Evolutionary conservation across 2,797 vertebrate genomes (phyloP), one percentile per base, ranked within the genome.

Genomic region (Salarias fasciatus): DNA sequence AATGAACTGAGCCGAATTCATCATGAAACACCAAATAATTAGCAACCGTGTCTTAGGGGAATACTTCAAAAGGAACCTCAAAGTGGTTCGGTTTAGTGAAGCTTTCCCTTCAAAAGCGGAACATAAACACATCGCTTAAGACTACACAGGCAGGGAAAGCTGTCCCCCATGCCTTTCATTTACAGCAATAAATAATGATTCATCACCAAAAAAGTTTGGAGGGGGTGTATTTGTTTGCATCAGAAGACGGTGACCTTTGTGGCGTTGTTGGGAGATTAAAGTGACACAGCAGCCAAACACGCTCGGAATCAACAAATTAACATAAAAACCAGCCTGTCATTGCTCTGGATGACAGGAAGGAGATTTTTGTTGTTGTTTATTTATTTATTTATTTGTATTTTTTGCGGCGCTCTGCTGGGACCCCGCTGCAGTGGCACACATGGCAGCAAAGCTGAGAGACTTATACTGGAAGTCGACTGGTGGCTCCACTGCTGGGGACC

Each of bases 1-100:
- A 92, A 93, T 90, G 91, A 92, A 91, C 88, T 79, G 74, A 86
- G 78, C 75, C 41, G 88, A 85, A 92, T 88, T 89, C 88, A 87
- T 88, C 87, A 89, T 88, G 86, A 92, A 92, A 91, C 86, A 71
- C 66, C 64, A 75, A 92, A 93, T 90, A 90, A 93, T 92, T 93
- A 92, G 84, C 86, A 83, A 79, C 73, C 61, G 64, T 88, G 88
- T 92, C 89, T 88, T 80, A 36, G 74, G 90, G 89, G 90, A 91
- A 77, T 83, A 86, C 85, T 89, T 93, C 86, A 92, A 92, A 91
- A 63, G 77, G 54, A 89, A 88, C 87, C 91, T 90, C 86, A 91
- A 91, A 91, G 89, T 87, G 85, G 70, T 88, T 88, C 24, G 72
- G 76, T 87, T 90, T 82, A 83, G 84, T 86, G 88, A 91, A 88